Evolutionary conservation across 2,888 invertebrate species (phyloP).

Genomic region (Bombylius discolor): DNA sequence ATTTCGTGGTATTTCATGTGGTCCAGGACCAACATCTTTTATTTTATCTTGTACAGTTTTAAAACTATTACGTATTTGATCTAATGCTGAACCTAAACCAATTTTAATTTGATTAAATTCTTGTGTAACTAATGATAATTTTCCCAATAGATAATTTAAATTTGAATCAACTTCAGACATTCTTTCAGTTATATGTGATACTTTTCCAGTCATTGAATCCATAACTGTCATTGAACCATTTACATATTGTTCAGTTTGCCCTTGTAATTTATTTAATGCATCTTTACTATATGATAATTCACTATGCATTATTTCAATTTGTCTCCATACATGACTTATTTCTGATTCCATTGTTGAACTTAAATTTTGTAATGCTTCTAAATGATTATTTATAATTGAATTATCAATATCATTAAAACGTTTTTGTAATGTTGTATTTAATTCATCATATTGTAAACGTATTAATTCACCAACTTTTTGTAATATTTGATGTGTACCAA

Average conservation of each 20-base stretch:
- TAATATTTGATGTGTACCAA: conserved; percentile 69
- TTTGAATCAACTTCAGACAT: conserved; percentile 70
- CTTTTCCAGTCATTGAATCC: conserved; percentile 67
- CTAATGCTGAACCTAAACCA: conserved; percentile 58
- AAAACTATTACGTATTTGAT: conserved; percentile 54
- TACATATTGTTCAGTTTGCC: conserved; percentile 64
- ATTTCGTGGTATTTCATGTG: conserved; percentile 41
- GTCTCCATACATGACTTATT: conserved; percentile 77
- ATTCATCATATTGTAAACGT: conserved; percentile 47
- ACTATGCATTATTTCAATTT: conserved; percentile 78
- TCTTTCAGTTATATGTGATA: conserved; percentile 59
- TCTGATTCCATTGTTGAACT: conserved; percentile 65
- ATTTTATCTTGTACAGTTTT: conserved; percentile 46
- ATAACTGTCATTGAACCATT: conserved; percentile 65
- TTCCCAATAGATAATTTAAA: conserved; percentile 67
- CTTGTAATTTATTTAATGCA: conserved; percentile 57
- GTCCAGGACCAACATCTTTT: conserved; percentile 43
- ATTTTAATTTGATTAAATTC: conserved; percentile 72
- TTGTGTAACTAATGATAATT: conserved; percentile 65
- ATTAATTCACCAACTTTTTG: conserved; percentile 60
- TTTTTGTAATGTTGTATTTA: conserved; percentile 52
- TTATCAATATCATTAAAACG: conserved; percentile 58
- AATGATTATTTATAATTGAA: conserved; percentile 57
- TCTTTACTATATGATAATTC: conserved; percentile 65
- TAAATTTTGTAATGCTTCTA: conserved; percentile 56